phyloP scores from a whole-genome alignment of 2,797 vertebrate species.

The Poecilia velifera region DNA sequence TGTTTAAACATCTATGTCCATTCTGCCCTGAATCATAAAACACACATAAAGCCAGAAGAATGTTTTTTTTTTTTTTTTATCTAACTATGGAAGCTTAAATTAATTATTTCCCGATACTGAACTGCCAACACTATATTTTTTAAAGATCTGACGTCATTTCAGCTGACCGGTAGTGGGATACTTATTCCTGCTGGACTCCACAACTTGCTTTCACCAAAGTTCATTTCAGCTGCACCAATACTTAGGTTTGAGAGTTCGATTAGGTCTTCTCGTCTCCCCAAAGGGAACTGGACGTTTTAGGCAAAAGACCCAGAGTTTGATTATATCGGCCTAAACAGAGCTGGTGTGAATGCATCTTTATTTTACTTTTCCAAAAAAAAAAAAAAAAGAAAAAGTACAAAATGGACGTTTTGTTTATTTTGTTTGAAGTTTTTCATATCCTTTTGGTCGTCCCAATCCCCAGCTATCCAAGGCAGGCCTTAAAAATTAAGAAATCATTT shows the following conservation, averaged over 20 bases:
- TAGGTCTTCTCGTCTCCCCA: no score
- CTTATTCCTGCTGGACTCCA: neutral
- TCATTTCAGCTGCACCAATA: no score
- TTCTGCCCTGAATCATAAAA: neutral
- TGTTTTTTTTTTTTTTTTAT: neutral
- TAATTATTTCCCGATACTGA: no score
- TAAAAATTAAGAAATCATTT: neutral
- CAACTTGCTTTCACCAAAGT: neutral
- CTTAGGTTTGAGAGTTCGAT: no score
- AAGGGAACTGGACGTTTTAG: no score
- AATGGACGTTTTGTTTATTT: no score
- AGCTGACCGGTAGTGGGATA: neutral
- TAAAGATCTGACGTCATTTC: neutral
- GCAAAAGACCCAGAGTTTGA: no score
- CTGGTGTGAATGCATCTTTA: no score
- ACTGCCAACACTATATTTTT: neutral
- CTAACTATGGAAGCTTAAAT: neutral
- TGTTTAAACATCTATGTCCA: neutral
- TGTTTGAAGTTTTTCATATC: neutral
- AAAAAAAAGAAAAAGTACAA: no score
- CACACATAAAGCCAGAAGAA: neutral
- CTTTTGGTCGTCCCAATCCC: neutral
- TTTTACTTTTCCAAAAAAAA: no score
- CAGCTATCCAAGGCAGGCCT: neutral
- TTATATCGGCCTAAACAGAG: no score